Evolutionary conservation across 2,888 invertebrate species (phyloP), one percentile per base, ranked within the genome.

Genomic region (Lasioglossum zephyrum): DNA sequence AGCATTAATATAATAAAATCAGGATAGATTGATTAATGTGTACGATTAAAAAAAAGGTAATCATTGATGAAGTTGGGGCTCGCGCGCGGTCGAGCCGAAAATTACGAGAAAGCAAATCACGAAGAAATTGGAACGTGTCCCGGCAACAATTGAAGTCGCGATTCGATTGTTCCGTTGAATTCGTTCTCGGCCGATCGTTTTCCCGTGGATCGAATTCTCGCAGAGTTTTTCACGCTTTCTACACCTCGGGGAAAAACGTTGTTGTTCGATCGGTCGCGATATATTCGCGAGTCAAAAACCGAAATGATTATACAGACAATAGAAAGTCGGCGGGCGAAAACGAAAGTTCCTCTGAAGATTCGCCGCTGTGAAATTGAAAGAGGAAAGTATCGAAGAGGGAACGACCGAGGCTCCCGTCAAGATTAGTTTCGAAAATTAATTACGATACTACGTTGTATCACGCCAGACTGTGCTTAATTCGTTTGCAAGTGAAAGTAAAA

Each of bases 151-250:
- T 77, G 75, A 76, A 79, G 77, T 57, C 76, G 74, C 80, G 75
- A 73, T 82, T 79, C 86, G 76, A 76, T 86, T 86, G 86, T 84
- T 84, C 9, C 79, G 41, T 73, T 66, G 49, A 70, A 79, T 72
- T 86, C 63, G 82, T 79, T 60, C 39, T 44, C 9, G 11, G 22
- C 9, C 41, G 47, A 36, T 47, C 66, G 82, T 82, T 63, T 82
- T 70, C 79, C 41, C 60, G 31, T 13, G 4, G 44, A 44, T 82
- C 78, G 79, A 77, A 79, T 82, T 82, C 74, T 74, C 49, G 18
- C 39, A 44, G 41, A 77, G 76, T 72, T 80, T 83, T 87, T 87
- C 80, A 86, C 87, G 87, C 87, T 87, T 86, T 87, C 87, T 87
- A 83, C 82, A 74, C 77, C 26, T 57, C 77, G 26, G 18, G 47